phyloP scores from a whole-genome alignment of 2,113 vertebrate species.

The Lepisosteus oculatus region DNA sequence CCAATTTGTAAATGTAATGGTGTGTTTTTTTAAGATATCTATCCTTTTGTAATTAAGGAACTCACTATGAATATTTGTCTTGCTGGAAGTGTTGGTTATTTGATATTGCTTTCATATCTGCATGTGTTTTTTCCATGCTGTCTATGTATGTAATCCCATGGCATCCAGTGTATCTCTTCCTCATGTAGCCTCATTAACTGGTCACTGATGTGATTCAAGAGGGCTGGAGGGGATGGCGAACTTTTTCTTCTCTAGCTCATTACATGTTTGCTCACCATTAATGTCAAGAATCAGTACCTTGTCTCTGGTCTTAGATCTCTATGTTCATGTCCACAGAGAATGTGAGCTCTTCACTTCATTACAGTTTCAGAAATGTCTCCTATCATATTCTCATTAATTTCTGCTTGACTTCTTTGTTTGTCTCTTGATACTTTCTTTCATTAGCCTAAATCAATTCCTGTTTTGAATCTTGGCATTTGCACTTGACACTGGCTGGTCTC shows the following conservation, averaged over 20 bases:
- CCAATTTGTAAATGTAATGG: no score
- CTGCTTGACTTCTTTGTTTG: neutral
- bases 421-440: conserved; percentile 31
- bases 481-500: conserved; percentile 13
- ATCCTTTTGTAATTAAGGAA: neutral
- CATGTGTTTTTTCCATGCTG: conserved; percentile 13
- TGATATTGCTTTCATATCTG: conserved; percentile 24
- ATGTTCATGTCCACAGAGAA: conserved; percentile 18
- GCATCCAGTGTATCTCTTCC: conserved; percentile 44
- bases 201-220: conserved; percentile 38
- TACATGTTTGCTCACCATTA: conserved; percentile 21
- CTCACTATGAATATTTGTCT: neutral
- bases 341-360: conserved; percentile 5
- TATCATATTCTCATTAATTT: no score
- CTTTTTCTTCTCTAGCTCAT: conserved; percentile 19
- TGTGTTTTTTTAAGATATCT: no score
- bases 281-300: conserved; percentile 25
- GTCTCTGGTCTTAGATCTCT: conserved; percentile 22
- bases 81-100: conserved; percentile 3
- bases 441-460: conserved; percentile 35
- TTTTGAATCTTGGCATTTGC: conserved; percentile 20
- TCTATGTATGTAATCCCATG: conserved; percentile 31
- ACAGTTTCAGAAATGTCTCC: no score
- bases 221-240: neutral
- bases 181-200: conserved; percentile 58